phyloP scores from a whole-genome alignment of 2,113 vertebrate species.

The Embiotoca jacksoni region DNA sequence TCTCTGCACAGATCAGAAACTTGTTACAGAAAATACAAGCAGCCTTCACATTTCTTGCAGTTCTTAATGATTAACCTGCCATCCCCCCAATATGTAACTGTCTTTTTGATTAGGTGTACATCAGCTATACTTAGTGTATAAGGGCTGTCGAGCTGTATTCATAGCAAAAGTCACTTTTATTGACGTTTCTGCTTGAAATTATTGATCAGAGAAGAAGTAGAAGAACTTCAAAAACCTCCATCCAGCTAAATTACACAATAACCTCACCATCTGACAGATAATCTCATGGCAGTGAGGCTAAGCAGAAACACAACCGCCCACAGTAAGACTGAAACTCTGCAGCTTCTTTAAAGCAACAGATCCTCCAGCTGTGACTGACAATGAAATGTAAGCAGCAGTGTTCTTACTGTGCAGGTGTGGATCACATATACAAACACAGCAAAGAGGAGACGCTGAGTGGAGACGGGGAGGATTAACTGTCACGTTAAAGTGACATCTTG shows the following conservation, averaged over 20 bases:
- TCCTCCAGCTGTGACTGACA: not conserved
- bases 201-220: not conserved
- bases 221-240: not conserved
- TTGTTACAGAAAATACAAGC: no score
- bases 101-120: not conserved
- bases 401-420: not conserved
- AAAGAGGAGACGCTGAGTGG: not conserved
- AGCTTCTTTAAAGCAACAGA: constrained; percentile 1
- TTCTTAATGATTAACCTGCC: no score
- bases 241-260: constrained; percentile 36
- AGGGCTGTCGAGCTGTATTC: not conserved
- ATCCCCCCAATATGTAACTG: no score
- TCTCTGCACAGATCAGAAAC: no score
- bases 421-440: not conserved
- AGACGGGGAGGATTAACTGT: not conserved
- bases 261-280: constrained; percentile 29
- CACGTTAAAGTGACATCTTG: not conserved
- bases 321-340: not conserved
- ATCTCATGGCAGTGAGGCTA: constrained; percentile 7
- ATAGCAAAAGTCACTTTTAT: not conserved
- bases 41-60: no score
- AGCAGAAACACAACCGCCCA: constrained; percentile 18
- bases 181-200: not conserved
- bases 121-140: no score
- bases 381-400: constrained; percentile 9